A percentile compares a stretch with the other conserved stretches of the same genome.
Conservation (phyloP, 2,797 vertebrate genomes). For the Takifugu rubripes region DNA sequence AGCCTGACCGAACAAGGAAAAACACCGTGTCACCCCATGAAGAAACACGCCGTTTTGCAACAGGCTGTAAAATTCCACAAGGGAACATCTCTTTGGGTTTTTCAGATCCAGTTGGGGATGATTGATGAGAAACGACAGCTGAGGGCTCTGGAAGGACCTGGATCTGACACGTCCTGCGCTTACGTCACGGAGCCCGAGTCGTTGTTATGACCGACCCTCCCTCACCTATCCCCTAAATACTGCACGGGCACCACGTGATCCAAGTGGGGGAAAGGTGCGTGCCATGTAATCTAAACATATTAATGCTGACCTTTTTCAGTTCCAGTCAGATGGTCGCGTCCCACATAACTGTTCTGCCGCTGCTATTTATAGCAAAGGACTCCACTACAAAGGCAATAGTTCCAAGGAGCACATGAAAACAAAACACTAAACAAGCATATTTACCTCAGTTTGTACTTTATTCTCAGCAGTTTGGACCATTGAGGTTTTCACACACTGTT, state of each 20-base stretch:
- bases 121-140: conserved; percentile 25
- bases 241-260: conserved; percentile 31
- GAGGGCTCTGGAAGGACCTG: neutral
- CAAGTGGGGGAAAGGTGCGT: conserved; percentile 67
- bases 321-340: conserved; percentile 47
- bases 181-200: no score
- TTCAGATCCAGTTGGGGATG: no score
- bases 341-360: conserved; percentile 45
- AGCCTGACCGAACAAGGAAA: conserved; percentile 7
- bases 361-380: conserved; percentile 53
- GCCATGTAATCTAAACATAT: conserved; percentile 59
- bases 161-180: no score
- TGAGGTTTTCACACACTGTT: neutral
- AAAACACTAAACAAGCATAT: no score
- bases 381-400: conserved; percentile 10
- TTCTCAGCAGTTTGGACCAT: conserved; percentile 1
- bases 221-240: conserved; percentile 38
- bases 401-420: neutral
- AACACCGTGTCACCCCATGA: neutral
- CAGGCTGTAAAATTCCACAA: conserved; percentile 27
- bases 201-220: conserved; percentile 7
- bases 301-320: conserved; percentile 59
- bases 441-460: no score
- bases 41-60: conserved; percentile 7
- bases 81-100: neutral